These are phyloP conservation scores for Odontamblyopus rebecca DNA, from an alignment of 2,797 vertebrate genomes.

Conservation along the genomic window DNA sequence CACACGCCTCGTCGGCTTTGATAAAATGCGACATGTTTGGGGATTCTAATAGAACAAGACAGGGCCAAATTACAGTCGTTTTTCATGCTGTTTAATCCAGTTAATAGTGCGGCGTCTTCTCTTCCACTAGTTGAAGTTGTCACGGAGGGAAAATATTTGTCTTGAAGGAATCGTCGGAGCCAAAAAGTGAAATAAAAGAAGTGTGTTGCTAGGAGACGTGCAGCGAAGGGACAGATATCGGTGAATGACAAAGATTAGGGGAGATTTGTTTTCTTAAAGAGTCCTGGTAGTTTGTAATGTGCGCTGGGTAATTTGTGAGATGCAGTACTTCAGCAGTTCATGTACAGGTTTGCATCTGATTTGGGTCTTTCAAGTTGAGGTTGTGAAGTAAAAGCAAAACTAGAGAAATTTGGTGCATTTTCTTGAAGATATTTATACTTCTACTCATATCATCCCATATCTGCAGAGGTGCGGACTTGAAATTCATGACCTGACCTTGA, in stretches of 20 bases:
- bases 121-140: not conserved
- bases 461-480: no score
- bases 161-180: not conserved
- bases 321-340: no score
- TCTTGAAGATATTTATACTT: no score
- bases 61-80: not conserved
- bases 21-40: not conserved
- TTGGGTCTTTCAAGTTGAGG: no score
- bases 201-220: not conserved
- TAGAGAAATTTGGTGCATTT: no score
- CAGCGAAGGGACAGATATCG: not conserved
- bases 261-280: not conserved
- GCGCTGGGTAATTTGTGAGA: no score
- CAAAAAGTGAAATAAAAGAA: not conserved
- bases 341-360: no score
- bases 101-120: not conserved
- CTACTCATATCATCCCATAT: no score
- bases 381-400: no score
- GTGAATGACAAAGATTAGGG: not conserved
- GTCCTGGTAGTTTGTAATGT: not conserved
- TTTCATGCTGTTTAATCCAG: not conserved
- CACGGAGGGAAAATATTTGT: not conserved
- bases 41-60: conserved; percentile 4
- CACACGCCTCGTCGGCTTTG: not conserved
- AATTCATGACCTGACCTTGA: no score